Evolutionary conservation across 92 coral and sea anemone species (phyloP).

Genomic region (Virgularia gustaviana): DNA sequence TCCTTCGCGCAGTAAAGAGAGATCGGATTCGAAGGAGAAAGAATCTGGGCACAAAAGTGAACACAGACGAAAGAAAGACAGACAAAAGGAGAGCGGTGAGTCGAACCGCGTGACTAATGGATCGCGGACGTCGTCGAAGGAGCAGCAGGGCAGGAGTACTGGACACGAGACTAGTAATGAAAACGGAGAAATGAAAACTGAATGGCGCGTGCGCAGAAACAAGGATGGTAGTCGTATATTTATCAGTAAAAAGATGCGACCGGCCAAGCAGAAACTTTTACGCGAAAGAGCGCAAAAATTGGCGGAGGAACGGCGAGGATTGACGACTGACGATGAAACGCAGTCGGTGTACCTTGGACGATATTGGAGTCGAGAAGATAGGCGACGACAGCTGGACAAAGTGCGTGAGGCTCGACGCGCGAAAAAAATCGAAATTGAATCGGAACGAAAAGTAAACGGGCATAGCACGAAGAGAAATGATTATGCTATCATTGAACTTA

Average conservation of each 20-base stretch:
- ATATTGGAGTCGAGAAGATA: slow-evolving; percentile 87
- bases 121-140: slow-evolving; percentile 56
- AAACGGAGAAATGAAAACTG: slow-evolving; percentile 64
- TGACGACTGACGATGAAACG: slow-evolving; percentile 95
- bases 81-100: slow-evolving; percentile 1
- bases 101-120: not conserved
- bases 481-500: slow-evolving; percentile 77
- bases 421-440: slow-evolving; percentile 66
- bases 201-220: slow-evolving; percentile 88
- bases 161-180: slow-evolving; percentile 30
- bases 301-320: slow-evolving; percentile 90
- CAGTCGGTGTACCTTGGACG: slow-evolving; percentile 92
- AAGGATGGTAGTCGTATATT: slow-evolving; percentile 93
- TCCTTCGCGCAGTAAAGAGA: slow-evolving; percentile 17
- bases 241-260: slow-evolving; percentile 77
- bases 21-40: slow-evolving; percentile 13
- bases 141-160: slow-evolving; percentile 44
- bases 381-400: slow-evolving; percentile 78
- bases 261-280: slow-evolving; percentile 79
- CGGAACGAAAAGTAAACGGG: slow-evolving; percentile 58
- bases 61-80: slow-evolving; percentile 29
- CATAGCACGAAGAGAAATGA: slow-evolving; percentile 73
- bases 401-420: slow-evolving; percentile 81
- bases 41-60: slow-evolving; percentile 24
- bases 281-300: slow-evolving; percentile 96